phyloP scores from a whole-genome alignment of 2,888 invertebrate genomes.

The Chymomyza procnemis region DNA sequence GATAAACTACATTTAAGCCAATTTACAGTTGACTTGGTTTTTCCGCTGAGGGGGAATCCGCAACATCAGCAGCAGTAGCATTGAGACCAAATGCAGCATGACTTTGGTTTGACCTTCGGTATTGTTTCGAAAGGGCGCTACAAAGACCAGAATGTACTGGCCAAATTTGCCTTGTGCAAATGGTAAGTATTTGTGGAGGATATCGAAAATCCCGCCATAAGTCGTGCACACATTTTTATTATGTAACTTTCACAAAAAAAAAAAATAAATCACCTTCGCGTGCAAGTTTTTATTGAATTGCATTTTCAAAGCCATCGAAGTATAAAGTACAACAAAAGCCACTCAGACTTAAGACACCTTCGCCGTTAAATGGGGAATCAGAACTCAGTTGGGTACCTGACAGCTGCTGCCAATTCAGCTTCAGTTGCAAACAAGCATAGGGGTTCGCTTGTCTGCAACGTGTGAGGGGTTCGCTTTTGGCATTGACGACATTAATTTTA shows the following conservation, averaged over 20 bases:
- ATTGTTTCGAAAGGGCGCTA: constrained; percentile 22
- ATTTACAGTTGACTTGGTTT: constrained; percentile 65
- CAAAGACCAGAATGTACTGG: background rate
- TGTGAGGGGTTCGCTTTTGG: constrained; percentile 2
- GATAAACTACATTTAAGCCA: constrained; percentile 63
- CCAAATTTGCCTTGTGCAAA: background rate
- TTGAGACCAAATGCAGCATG: constrained; percentile 46
- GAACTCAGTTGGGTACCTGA: background rate
- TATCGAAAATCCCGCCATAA: constrained; percentile 46
- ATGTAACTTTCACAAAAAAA: background rate
- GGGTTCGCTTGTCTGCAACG: too few species aligned
- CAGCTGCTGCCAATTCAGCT: background rate
- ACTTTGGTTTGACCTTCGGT: constrained; percentile 61
- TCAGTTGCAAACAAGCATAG: too few species aligned
- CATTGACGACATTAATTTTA: constrained; percentile 55
- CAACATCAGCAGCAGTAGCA: constrained; percentile 13
- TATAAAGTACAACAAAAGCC: constrained; percentile 64
- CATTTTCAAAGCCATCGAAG: constrained; percentile 50
- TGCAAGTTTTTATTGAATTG: constrained; percentile 51
- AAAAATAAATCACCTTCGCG: constrained; percentile 49
- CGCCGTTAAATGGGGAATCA: background rate
- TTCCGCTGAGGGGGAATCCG: constrained; percentile 15
- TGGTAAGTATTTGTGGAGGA: constrained; percentile 6
- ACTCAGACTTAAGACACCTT: constrained; percentile 38
- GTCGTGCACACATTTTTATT: constrained; percentile 44